A percentile compares a stretch with the other conserved stretches of the same genome.
Evolutionary conservation across 2,113 vertebrate genomes (phyloP).

Genomic region (Gambusia holbrooki): DNA sequence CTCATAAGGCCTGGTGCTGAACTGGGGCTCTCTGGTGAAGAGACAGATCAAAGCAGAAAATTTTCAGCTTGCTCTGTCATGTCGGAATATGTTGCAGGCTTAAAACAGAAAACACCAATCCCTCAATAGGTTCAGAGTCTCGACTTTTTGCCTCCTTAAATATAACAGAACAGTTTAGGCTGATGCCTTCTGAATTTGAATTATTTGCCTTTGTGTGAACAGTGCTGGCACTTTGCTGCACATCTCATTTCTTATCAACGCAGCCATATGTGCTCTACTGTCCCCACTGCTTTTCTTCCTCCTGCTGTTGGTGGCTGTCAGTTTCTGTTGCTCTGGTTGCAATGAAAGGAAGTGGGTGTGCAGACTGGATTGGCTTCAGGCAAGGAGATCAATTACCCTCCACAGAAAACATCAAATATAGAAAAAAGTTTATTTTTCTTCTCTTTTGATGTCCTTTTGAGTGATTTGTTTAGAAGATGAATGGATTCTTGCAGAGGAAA

Average conservation of each 20-base stretch:
- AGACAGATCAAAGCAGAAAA: slow-evolving; percentile 31
- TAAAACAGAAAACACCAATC: slow-evolving; percentile 22
- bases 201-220: slow-evolving; percentile 24
- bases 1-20: slow-evolving; percentile 87
- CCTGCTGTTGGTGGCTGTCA: slow-evolving; percentile 51
- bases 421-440: background rate
- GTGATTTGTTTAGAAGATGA: slow-evolving; percentile 59
- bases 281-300: slow-evolving; percentile 51
- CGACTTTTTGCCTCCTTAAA: background rate
- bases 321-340: slow-evolving; percentile 47
- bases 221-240: slow-evolving; percentile 21
- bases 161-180: slow-evolving; percentile 25
- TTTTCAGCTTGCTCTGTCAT: slow-evolving; percentile 24
- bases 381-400: slow-evolving; percentile 39
- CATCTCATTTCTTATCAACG: slow-evolving; percentile 62
- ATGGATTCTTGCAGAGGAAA: slow-evolving; percentile 51
- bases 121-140: slow-evolving; percentile 10
- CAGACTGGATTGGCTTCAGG: slow-evolving; percentile 52
- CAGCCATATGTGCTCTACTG: slow-evolving; percentile 45
- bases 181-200: slow-evolving; percentile 54
- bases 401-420: slow-evolving; percentile 21
- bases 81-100: slow-evolving; percentile 17
- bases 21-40: slow-evolving; percentile 76
- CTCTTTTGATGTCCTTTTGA: slow-evolving; percentile 28
- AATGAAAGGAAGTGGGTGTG: slow-evolving; percentile 42